Evolutionary conservation across 2,888 invertebrate species (phyloP), one percentile per base, ranked within the genome.

Genomic region (Lithosia quadra): DNA sequence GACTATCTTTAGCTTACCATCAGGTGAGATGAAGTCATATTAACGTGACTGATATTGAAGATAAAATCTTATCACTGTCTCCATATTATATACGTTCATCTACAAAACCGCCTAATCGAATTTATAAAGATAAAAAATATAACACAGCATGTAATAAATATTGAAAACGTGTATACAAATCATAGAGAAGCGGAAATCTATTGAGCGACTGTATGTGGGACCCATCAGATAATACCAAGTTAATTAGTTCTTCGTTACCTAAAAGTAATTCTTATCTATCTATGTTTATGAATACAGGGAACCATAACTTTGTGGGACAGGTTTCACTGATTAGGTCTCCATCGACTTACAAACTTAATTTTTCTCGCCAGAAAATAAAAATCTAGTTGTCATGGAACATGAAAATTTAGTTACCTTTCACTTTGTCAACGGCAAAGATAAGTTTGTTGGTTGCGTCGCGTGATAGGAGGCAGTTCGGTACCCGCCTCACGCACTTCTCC

Each of bases 401-500:
- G 18, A 39, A 89, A 78, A 78, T 82, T 69, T 68, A 73, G 73
- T 66, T 72, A 71, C 72, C 67, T 71, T 72, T 69, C 68, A 64
- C 68, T 78, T 78, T 71, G 69, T 75, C 68, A 77, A 73, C 68
- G 71, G 81, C 69, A 87, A 81, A 83, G 72, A 77, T 84, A 86
- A 86, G 75, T 84, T 87, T 84, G 88, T 84, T 73, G 76, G 77
- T 79, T 65, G 77, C 76, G 76, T 91, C 79, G 94, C 94, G 94
- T 94, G 94, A 84, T 80, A 79, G 77, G 69, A 75, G 81, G 91
- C 89, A 90, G 90, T 94, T 90, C 77, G 82, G 82, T 86, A 89
- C 88, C 86, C 88, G 86, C 77, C 89, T 88, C 94, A 94, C 94
- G 94, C 94, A 94, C 92, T 90, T 80, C 81, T 88, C 88, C 88